phyloP scores from a whole-genome alignment of 2,888 invertebrate species.

The Drosophila pegasa region DNA sequence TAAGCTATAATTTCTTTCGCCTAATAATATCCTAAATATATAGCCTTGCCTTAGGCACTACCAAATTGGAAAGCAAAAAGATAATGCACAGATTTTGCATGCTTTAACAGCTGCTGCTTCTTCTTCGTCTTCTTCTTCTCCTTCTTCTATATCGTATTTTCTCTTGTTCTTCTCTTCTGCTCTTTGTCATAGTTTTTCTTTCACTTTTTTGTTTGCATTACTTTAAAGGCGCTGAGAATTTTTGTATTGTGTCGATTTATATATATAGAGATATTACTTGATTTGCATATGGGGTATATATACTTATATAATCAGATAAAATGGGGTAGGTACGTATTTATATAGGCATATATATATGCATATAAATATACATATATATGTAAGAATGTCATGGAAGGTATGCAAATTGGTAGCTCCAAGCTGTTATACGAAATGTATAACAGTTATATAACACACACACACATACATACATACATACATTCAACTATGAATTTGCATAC shows the following conservation, averaged over 20 bases:
- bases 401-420: slow-evolving; percentile 22
- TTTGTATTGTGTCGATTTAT: slow-evolving; percentile 12
- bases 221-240: slow-evolving; percentile 14
- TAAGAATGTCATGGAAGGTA: slow-evolving; percentile 2
- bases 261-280: slow-evolving; percentile 8
- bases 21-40: neutral
- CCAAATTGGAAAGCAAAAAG: neutral
- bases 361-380: slow-evolving; percentile 20
- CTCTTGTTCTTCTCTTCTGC: neutral
- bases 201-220: slow-evolving; percentile 10
- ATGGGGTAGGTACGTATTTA: slow-evolving; percentile 2
- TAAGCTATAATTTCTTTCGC: neutral
- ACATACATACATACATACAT: slow-evolving; percentile 20
- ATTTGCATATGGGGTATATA: slow-evolving; percentile 6
- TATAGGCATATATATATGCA: slow-evolving; percentile 13
- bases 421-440: slow-evolving; percentile 36
- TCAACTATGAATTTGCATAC: slow-evolving; percentile 11
- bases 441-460: slow-evolving; percentile 28
- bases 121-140: slow-evolving; percentile 1
- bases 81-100: neutral
- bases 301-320: slow-evolving; percentile 13
- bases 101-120: neutral
- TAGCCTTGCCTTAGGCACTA: neutral
- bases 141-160: neutral
- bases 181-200: neutral